A percentile compares a stretch with the other conserved stretches of the same genome.
Conservation (phyloP, 1,140 invertebrate genomes). For the Conus ventricosus region DNA sequence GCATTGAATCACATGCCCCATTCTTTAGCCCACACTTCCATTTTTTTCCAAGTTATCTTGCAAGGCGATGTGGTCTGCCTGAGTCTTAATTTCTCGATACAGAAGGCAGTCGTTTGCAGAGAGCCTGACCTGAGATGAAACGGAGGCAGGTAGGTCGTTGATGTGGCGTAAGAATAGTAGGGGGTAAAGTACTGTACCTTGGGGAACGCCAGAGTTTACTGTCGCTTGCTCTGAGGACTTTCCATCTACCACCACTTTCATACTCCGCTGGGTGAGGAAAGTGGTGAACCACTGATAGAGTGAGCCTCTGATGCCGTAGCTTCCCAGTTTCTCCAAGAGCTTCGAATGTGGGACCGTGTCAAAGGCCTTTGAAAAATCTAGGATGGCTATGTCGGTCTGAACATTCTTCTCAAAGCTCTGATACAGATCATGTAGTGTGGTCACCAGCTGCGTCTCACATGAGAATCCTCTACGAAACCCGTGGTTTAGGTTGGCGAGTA, state of each 20-base stretch:
- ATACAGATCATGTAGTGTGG: constrained; percentile 20
- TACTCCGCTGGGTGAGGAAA: constrained; percentile 44
- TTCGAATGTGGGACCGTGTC: constrained; percentile 43
- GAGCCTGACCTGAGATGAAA: constrained; percentile 36
- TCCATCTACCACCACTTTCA: constrained; percentile 35
- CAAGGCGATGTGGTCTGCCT: background rate
- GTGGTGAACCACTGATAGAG: constrained; percentile 39
- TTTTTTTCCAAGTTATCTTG: background rate
- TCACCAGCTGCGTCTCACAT: constrained; percentile 18
- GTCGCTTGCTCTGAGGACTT: background rate
- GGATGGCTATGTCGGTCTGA: background rate
- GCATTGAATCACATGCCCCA: background rate
- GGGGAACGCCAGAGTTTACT: background rate
- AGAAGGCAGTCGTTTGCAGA: constrained; percentile 46
- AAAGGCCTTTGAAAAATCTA: constrained; percentile 7
- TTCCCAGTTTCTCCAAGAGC: constrained; percentile 42
- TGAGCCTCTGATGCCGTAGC: constrained; percentile 32
- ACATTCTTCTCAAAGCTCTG: too few species aligned
- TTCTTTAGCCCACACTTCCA: constrained; percentile 1
- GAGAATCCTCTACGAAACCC: constrained; percentile 38
- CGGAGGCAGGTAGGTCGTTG: constrained; percentile 32
- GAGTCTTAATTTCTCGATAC: constrained; percentile 32
- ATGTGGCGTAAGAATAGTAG: constrained; percentile 15
- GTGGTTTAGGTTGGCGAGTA: constrained; percentile 40
- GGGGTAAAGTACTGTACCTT: constrained; percentile 10